Conservation (phyloP, 2,888 invertebrate genomes). For the Helleia helle region DNA sequence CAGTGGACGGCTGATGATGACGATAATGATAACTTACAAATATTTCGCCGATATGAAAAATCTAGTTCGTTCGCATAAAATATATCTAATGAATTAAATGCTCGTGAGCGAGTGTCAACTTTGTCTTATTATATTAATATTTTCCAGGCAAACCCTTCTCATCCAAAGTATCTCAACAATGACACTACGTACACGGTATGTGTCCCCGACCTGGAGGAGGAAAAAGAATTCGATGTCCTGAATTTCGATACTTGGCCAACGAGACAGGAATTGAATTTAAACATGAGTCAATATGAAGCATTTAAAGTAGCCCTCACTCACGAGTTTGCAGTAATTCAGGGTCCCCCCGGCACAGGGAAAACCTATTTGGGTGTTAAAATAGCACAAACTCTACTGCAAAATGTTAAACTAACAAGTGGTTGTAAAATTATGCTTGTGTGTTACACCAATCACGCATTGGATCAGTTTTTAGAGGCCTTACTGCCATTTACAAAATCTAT, state of each 20-base stretch:
- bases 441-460: conserved; percentile 89
- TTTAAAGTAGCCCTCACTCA: conserved; percentile 77
- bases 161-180: conserved; percentile 32
- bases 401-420: conserved; percentile 32
- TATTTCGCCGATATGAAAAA: too few species aligned
- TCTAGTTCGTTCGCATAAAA: too few species aligned
- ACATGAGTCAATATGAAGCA: conserved; percentile 79
- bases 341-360: conserved; percentile 92
- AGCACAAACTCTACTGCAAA: conserved; percentile 77
- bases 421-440: conserved; percentile 82
- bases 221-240: conserved; percentile 30
- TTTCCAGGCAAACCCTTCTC: conserved; percentile 33
- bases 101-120: too few species aligned
- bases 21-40: too few species aligned
- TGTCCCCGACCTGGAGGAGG: neutral
- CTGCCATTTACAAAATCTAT: conserved; percentile 72
- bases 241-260: conserved; percentile 59
- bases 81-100: too few species aligned
- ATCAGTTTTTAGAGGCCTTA: conserved; percentile 85
- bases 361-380: conserved; percentile 85
- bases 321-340: conserved; percentile 85
- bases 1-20: too few species aligned
- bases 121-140: too few species aligned
- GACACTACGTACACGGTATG: conserved; percentile 17
- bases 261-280: conserved; percentile 59